Conservation (phyloP, 2,797 vertebrate species). For the Rhynchotus rufescens region DNA sequence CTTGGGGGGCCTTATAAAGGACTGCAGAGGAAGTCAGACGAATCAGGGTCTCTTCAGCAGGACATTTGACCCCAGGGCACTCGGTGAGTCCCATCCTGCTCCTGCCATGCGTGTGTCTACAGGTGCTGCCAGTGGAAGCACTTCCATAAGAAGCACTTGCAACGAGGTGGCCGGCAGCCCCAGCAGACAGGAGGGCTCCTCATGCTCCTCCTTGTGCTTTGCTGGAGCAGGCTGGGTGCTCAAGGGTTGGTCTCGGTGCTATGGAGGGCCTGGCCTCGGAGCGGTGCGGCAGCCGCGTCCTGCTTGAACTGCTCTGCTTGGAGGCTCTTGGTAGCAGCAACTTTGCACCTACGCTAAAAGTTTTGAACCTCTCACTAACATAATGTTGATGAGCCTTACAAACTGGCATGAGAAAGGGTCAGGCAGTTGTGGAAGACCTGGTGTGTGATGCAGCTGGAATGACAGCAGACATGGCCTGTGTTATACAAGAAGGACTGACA, state of each 20-base stretch:
- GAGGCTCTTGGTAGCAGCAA: slow-evolving; percentile 42
- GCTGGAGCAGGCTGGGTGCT: slow-evolving; percentile 33
- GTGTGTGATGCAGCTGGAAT: slow-evolving; percentile 47
- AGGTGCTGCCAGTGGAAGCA: neutral
- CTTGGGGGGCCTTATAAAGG: neutral
- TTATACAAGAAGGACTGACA: slow-evolving; percentile 56
- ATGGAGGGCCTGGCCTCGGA: slow-evolving; percentile 52
- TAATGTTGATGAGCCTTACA: slow-evolving; percentile 62
- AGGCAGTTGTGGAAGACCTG: slow-evolving; percentile 46
- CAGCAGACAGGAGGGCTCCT: neutral
- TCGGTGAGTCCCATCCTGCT: neutral
- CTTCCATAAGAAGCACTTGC: neutral
- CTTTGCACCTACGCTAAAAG: slow-evolving; percentile 59
- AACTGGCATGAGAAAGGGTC: slow-evolving; percentile 55
- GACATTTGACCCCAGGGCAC: neutral
- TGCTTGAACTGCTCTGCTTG: slow-evolving; percentile 35
- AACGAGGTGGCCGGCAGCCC: neutral
- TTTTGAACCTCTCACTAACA: slow-evolving; percentile 59
- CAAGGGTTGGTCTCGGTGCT: slow-evolving; percentile 37
- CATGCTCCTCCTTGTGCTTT: slow-evolving; percentile 36
- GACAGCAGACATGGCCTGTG: slow-evolving; percentile 28
- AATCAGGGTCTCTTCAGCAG: neutral
- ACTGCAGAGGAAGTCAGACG: neutral
- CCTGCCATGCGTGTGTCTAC: neutral
- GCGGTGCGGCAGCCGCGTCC: slow-evolving; percentile 47